Evolutionary conservation across 2,797 vertebrate genomes (phyloP), one percentile per base, ranked within the genome.

Genomic region (Pelodytes ibericus): DNA sequence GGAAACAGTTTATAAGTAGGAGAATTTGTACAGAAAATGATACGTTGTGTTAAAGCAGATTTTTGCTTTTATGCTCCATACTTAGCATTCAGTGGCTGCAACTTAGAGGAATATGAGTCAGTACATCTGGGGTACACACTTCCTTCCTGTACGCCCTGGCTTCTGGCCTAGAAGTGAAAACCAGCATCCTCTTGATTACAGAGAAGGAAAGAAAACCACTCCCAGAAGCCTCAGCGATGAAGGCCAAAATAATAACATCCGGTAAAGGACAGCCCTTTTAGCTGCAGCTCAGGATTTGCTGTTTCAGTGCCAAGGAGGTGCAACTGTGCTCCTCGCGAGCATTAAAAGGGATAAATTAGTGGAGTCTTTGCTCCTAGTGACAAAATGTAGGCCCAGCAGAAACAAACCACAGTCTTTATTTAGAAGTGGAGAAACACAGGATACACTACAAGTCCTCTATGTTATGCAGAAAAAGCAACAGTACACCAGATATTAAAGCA

Each of bases 51-150:
- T n/a, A n/a, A n/a, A n/a, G n/a, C n/a, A n/a, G n/a, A n/a, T n/a
- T n/a, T n/a, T n/a, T 20, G 49, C 22, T 39, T 70, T 41, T 53
- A 69, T 58, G 24, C 29, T 63, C 33, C 26, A 26, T 20, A 29
- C 27, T n/a, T 56, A 31, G 59, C 33, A 66, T 58, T 36, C 59
- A 31, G 26, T 56, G 51, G 60, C 65, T 30, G 36, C 64, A 49
- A 51, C 25, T 26, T 27, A 36, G 69, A 51, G 29, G 29, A 22
- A 61, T 15, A 78, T 78, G 39, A 30, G 11, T 9, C 8, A 39
- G 31, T 68, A 68, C 76, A 79, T 79, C 76, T 73, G 76, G 76
- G 76, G 76, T 69, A 71, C 76, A 79, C 70, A 79, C 71, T 66
- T 77, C 68, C 68, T 77, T 72, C 67, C 68, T 77, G 47, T 36